Evolutionary conservation across 2,888 invertebrate species (phyloP), one percentile per base, ranked within the genome.

Genomic region (Tryphoninae sp.): DNA sequence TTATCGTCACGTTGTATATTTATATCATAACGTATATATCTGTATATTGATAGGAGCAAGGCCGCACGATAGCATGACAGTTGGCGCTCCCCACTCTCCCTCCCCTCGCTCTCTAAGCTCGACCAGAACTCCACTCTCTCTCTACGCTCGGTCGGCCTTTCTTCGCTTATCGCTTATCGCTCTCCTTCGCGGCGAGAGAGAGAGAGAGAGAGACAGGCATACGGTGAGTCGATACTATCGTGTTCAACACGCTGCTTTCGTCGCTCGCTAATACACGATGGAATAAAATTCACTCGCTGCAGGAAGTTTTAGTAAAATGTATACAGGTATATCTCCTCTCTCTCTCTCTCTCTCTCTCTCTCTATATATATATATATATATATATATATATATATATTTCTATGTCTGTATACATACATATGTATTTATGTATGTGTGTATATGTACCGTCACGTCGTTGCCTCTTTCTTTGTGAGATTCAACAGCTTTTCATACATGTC

Each of bases 41-140:
- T 40, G 22, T 22, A 16, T 26, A 26, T 80, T 33, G 80, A 76
- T 65, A 76, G 45, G 76, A 80, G 76, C 80, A 80, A 80, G 80
- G 76, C 62, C 67, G 72, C 76, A 72, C 75, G 80, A 71, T 76
- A 67, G 71, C 75, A 76, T 53, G 75, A 72, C 59, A 53, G 64
- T 55, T 72, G 59, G 49, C 49, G 16, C 23, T 69, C 61, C 51
- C 53, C 61, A 16, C 2, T 19, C 45, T 9, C 19, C 19, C 19
- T 8, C 61, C 13, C 16, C 72, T 23, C 51, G 26, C 2, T 45
- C 8, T 26, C 26, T 26, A 2, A 2, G 26, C 26, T 16, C 51
- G 13, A 22, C n/a, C 51, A 51, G 16, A 22, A 2, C 33, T 45
- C 49, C 33, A n/a, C 33, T 26, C 26, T 26, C 26, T 26, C 55